Evolutionary conservation across 2,888 invertebrate species (phyloP), one percentile per base, ranked within the genome.

Genomic region (Eugnorisma glareosa): DNA sequence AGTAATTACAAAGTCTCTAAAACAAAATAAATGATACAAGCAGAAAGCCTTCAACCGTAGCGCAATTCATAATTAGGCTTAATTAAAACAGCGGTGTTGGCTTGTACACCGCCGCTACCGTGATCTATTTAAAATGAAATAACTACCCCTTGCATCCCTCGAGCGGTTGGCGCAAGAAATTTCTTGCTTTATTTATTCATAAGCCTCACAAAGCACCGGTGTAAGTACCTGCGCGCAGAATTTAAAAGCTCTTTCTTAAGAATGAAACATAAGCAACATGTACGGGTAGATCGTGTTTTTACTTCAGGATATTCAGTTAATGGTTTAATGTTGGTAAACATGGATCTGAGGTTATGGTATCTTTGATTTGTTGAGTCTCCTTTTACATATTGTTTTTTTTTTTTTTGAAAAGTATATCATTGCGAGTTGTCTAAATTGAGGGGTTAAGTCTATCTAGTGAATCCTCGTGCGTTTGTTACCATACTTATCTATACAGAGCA

Each of bases 41-140:
- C 66, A 57, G 15, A 73, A 66, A 66, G 81, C 59, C 43, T 64
- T 66, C 59, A 67, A 67, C 75, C 57, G 57, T 31, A 37, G 67
- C 82, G 70, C 82, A 71, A 82, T 82, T 79, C 66, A 81, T 83
- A 84, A 88, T 85, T 79, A 82, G 79, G 78, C 79, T 83, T 88
- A 86, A 89, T 89, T 88, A 87, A 86, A 85, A 85, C 85, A 77
- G 82, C 81, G 77, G 73, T 72, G 83, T 81, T 82, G 79, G 80
- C 88, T 86, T 77, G 75, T 75, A 67, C 70, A 54, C 71, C 73
- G 72, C 61, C 66, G 75, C 77, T 67, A 59, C 79, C 75, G 67
- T 81, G 87, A 88, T 87, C 84, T 86, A 84, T 88, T 88, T 87
- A 89, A 84, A 89, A 86, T 84, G 82, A 81, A 89, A 88, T 86